A percentile compares a stretch with the other conserved stretches of the same genome.
Evolutionary conservation across 2,888 invertebrate species (phyloP).

Genomic region (Heliconius charithonia): DNA sequence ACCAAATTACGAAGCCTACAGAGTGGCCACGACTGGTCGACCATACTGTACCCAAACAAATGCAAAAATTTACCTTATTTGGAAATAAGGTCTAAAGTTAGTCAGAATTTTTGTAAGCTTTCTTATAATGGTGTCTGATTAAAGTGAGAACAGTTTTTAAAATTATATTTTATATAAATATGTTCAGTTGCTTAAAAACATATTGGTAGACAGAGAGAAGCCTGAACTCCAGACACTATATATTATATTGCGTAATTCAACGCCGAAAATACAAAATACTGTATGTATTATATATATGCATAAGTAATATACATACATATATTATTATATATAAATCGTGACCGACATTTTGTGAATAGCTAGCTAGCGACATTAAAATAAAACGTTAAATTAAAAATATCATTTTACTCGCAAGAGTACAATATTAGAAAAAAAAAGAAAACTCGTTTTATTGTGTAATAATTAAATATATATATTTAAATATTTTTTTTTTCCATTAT

Average conservation of each 20-base stretch:
- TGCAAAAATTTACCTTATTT: too few species aligned
- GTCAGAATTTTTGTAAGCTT: too few species aligned
- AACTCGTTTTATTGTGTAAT: constrained; percentile 3
- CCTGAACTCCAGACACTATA: not conserved
- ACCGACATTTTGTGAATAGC: constrained; percentile 2
- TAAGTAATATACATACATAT: not conserved
- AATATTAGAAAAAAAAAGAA: constrained; percentile 1
- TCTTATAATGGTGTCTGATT: too few species aligned
- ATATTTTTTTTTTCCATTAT: too few species aligned
- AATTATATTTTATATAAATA: too few species aligned
- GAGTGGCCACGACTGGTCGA: too few species aligned
- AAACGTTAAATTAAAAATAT: constrained; percentile 33
- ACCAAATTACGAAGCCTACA: too few species aligned
- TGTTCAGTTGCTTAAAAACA: too few species aligned
- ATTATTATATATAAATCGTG: not conserved
- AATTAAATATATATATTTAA: constrained; percentile 17
- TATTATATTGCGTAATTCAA: not conserved
- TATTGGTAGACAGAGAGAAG: too few species aligned
- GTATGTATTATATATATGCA: not conserved
- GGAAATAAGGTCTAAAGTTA: too few species aligned
- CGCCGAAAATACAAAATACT: not conserved
- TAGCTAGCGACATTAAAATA: constrained; percentile 27
- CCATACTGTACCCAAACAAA: too few species aligned
- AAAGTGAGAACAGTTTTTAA: too few species aligned
- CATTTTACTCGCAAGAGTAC: constrained; percentile 24